Evolutionary conservation across 2,888 invertebrate genomes (phyloP), one percentile per base, ranked within the genome.

Genomic region (Portevinia maculata): DNA sequence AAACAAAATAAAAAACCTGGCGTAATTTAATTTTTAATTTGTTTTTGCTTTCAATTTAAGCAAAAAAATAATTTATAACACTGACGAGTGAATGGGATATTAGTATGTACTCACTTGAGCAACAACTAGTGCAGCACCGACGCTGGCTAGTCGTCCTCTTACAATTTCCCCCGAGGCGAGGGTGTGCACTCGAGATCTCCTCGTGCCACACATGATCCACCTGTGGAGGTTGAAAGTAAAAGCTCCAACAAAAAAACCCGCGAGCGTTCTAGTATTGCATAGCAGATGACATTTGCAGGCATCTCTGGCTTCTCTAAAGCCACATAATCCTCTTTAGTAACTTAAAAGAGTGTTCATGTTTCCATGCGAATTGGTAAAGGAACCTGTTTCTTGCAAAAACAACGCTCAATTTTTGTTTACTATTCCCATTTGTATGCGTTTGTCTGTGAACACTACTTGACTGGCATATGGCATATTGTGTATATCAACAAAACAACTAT

Each of bases 171-270:
- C 60, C 48, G 41, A 57, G 44, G 79, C 39, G 79, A 64, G 75
- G 79, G 79, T 62, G 79, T 62, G 37, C 30, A 13, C 17, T n/a
- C 19, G 50, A 15, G 15, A 32, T 17, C 57, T 13, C 11, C 21
- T 24, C 48, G 19, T 46, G 65, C 34, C 52, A 44, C 57, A 81
- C 57, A 70, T 34, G 70, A 76, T 81, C 57, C 65, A 71, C 76
- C 70, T 71, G 81, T 65, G 53, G 76, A 81, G 81, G 76, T 32
- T 81, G 65, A 71, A 81, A 76, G 76, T 76, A 76, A 81, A 71
- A 76, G 65, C 70, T 53, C 59, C 1, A 30, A 46, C 5, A 1
- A 24, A 48, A 24, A 30, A 50, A 59, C 37, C 52, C 32, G 34
- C 44, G 30, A 69, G 57, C 59, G 57, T 69, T 70, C 50, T 65